Evolutionary conservation across 2,888 invertebrate species (phyloP).

Genomic region (Leptopilina drosophilae): DNA sequence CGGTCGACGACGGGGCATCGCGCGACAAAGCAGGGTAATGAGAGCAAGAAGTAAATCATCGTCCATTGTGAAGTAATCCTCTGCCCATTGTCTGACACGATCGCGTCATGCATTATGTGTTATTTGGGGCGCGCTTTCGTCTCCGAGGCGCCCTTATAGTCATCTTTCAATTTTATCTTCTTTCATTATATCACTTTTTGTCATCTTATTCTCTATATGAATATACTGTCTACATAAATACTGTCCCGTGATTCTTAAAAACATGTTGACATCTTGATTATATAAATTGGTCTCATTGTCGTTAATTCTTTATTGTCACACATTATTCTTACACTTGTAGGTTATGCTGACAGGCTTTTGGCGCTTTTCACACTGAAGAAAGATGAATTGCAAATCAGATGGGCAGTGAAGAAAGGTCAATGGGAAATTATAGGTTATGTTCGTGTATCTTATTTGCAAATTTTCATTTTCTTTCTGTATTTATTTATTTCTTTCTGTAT

Average conservation of each 20-base stretch:
- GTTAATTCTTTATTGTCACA: not conserved
- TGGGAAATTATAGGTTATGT: no score
- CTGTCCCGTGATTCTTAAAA: no score
- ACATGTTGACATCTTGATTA: no score
- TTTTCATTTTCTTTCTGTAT: no score
- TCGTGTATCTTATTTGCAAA: no score
- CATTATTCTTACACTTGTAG: not conserved
- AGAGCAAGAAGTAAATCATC: conserved; percentile 77
- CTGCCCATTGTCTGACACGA: conserved; percentile 74
- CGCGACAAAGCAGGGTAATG: conserved; percentile 76
- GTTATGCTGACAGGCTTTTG: no score
- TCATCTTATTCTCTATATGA: not conserved
- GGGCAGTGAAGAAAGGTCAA: no score
- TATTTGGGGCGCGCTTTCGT: conserved; percentile 69
- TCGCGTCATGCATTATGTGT: conserved; percentile 75
- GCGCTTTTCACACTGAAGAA: no score
- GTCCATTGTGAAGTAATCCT: conserved; percentile 76
- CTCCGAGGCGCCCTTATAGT: conserved; percentile 60
- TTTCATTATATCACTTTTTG: conserved; percentile 33
- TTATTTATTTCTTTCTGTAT: no score
- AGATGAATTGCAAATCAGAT: no score
- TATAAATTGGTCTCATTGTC: no score
- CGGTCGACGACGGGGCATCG: conserved; percentile 69
- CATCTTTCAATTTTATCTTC: conserved; percentile 41
- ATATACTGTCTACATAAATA: no score